phyloP scores from a whole-genome alignment of 2,113 vertebrate species.

The Anser cygnoides region DNA sequence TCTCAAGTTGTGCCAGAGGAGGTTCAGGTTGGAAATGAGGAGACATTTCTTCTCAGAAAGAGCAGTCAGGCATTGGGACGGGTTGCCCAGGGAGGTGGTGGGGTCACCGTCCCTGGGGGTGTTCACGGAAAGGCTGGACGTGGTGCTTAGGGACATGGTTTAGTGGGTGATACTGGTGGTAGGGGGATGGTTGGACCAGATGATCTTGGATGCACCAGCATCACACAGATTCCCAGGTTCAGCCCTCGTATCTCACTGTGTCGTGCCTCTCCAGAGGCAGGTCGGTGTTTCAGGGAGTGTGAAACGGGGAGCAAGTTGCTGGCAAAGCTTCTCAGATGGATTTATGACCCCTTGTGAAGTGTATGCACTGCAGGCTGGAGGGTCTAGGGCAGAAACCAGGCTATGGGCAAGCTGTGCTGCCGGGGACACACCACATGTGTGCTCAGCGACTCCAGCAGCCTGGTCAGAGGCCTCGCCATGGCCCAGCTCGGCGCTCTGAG shows the following conservation, averaged over 20 bases:
- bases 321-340: neutral
- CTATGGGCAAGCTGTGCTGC: neutral
- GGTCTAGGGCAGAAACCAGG: neutral
- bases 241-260: neutral
- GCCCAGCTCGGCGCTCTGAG: neutral
- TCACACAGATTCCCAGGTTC: neutral
- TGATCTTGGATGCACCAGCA: no score
- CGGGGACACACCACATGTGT: accelerated
- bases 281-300: neutral
- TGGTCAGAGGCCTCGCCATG: neutral
- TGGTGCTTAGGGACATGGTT: no score
- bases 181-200: no score
- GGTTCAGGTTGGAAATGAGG: no score
- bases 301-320: neutral
- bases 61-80: no score
- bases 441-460: neutral
- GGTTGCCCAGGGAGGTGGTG: no score
- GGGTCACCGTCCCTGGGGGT: no score
- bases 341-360: neutral
- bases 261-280: neutral
- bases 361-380: neutral
- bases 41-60: no score
- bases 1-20: no score
- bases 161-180: no score
- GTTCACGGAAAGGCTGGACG: no score